Evolutionary conservation across 2,113 vertebrate species (phyloP), one percentile per base, ranked within the genome.

Genomic region (Ochotona princeps): DNA sequence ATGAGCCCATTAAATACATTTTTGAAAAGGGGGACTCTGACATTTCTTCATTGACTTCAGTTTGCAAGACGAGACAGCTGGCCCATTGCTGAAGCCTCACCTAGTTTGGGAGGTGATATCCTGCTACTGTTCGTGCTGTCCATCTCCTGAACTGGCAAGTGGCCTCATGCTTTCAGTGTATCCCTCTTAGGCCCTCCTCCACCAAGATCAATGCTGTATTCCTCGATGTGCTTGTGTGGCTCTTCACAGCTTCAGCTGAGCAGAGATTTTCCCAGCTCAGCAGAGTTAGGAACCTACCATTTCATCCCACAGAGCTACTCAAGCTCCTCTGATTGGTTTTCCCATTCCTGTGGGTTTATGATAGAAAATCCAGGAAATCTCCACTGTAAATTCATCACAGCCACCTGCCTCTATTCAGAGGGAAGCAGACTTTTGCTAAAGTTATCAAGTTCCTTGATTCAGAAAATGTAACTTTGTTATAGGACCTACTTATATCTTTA

Each of bases 381-480:
- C 30, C n/a, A 70, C 38, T 89, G 60, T 65, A 91, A 90, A 88
- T 79, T 92, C 28, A n/a, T 91, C 82, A 54, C 54, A 85, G 28
- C 15, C 61, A 81, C 47, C 20, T 78, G 35, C 60, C 30, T 73
- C 26, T 44, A 66, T 83, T 49, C 32, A 85, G 38, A 47, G 12
- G 15, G 60, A 89, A 83, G 26, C 17, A 66, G 51, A 85, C 38
- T 78, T 87, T 65, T 80, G 61, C 80, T 49, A 11, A 80, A 89
- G 66, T 66, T 88, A 90, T 44, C 17, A 93, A 87, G 74, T 72
- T 49, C 28, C 26, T 92, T 95, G 47, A 35, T 87, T 90, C 69
- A 32, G 28, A 90, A 94, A 88, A 75, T 85, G 54, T 85, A 65
- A 74, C 32, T 88, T 93, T 73, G 38, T 69, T 51, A 35, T 47